These are phyloP conservation scores for Hylia prasina DNA, from an alignment of 2,113 vertebrate genomes.

Conservation along the genomic window DNA sequence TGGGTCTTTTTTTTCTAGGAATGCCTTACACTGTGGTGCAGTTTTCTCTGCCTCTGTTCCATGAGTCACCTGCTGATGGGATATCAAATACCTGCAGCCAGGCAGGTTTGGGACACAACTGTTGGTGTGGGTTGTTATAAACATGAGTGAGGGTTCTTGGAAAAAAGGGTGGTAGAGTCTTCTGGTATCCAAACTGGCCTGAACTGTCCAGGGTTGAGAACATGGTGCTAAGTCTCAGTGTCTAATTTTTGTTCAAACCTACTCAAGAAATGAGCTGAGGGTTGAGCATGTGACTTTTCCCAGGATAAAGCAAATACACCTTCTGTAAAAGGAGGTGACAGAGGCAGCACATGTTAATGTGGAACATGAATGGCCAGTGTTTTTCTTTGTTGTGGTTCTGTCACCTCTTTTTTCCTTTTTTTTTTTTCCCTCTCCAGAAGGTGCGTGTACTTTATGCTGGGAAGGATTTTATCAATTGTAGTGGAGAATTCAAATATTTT, in stretches of 20 bases:
- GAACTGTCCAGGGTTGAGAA: neutral
- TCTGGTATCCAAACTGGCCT: neutral
- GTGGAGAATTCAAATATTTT: neutral
- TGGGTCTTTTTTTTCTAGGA: neutral
- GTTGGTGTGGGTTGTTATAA: neutral
- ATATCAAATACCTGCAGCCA: neutral
- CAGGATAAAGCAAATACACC: neutral
- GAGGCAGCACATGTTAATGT: neutral
- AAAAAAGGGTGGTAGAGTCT: neutral
- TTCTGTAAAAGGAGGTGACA: neutral
- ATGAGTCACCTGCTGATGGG: neutral
- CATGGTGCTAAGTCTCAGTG: neutral
- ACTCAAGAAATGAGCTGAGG: neutral
- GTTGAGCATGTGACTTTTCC: neutral
- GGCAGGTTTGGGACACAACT: neutral
- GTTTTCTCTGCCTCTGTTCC: neutral
- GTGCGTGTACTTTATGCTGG: neutral
- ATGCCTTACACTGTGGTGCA: neutral
- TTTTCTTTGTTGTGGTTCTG: neutral
- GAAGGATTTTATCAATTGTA: neutral
- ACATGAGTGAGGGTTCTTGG: fast-evolving
- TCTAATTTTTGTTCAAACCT: neutral
- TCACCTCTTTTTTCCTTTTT: neutral
- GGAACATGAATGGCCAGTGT: neutral
- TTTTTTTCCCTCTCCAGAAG: neutral